Evolutionary conservation across 2,888 invertebrate species (phyloP).

Genomic region (Serrognathus titanus): DNA sequence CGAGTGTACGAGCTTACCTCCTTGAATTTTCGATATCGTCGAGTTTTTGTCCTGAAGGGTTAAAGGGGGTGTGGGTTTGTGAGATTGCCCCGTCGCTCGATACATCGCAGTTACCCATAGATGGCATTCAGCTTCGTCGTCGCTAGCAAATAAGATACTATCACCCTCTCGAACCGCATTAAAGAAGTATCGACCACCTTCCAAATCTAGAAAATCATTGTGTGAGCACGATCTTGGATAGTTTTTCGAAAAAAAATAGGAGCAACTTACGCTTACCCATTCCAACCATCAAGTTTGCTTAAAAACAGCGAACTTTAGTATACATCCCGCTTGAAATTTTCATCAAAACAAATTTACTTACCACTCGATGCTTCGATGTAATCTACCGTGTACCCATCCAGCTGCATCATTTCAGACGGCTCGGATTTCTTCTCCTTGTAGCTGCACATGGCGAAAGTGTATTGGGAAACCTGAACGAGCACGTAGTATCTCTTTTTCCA

Average conservation of each 20-base stretch:
- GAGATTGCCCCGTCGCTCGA: slow-evolving; percentile 98
- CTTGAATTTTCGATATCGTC: slow-evolving; percentile 84
- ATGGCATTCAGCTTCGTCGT: slow-evolving; percentile 97
- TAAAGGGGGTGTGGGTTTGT: slow-evolving; percentile 95
- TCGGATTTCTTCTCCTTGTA: slow-evolving; percentile 99
- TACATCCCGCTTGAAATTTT: neutral
- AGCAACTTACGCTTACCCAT: slow-evolving; percentile 66
- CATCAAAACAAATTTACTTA: slow-evolving; percentile 47
- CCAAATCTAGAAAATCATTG: slow-evolving; percentile 64
- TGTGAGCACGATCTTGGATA: slow-evolving; percentile 3
- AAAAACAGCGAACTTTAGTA: slow-evolving; percentile 34
- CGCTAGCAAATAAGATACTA: slow-evolving; percentile 91
- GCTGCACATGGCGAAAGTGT: slow-evolving; percentile 99
- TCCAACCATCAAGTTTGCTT: slow-evolving; percentile 89
- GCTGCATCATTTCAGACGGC: slow-evolving; percentile 99
- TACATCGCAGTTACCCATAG: slow-evolving; percentile 99
- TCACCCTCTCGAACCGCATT: slow-evolving; percentile 98
- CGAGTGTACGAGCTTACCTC: slow-evolving; percentile 56
- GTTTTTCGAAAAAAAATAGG: slow-evolving; percentile 13
- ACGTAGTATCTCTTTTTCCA: slow-evolving; percentile 99
- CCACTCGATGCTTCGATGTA: slow-evolving; percentile 96
- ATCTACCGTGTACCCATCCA: slow-evolving; percentile 99
- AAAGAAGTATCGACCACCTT: slow-evolving; percentile 94
- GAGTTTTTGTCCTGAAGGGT: slow-evolving; percentile 75
- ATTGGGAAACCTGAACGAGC: slow-evolving; percentile 98